Evolutionary conservation across 2,888 invertebrate species (phyloP), one percentile per base, ranked within the genome.

Genomic region (Himalopsyche anomala): DNA sequence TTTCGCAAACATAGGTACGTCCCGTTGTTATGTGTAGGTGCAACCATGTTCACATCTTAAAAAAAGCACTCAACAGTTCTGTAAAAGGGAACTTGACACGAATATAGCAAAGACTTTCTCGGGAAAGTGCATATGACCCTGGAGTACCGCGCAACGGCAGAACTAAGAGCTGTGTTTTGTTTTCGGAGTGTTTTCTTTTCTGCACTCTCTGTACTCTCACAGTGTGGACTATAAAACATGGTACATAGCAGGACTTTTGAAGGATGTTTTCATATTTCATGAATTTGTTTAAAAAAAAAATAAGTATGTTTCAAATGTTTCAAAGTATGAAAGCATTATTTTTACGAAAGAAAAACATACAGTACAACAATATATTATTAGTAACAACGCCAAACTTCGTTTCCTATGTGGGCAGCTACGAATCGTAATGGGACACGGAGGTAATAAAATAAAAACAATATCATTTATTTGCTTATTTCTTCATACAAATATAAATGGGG

Each of bases 1-100:
- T 51, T 51, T 51, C 51, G 2, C 51, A 51, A 15, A 51, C 51
- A 51, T 51, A 15, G 51, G 15, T 51, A 15, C 28, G 11, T 28
- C 11, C 62, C 11, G 8, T 62, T 62, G 19, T 62, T 62, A 28
- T 28, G 74, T 74, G 12, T 51, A 51, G 51, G 15, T 51, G 74
- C 74, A 74, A 4, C 74, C 38, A 74, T 74, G 38, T 12, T 74
- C 19, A 36, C 74, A 74, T 74, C 74, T 74, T 74, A 74, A 74
- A 74, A n/a, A 74, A 74, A 74, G 74, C 74, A 74, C 74, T 74
- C 74, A 36, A 36, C 74, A 81, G 81, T 81, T 28, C 54, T 81
- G 81, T 45, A 81, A 81, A 81, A 81, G 19, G 38, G 51, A 38
- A 80, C 84, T 84, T 84, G 84, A 84, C 84, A 84, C 84, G 79